Base-by-base conservation (phyloP, 92 coral and sea anemone species). In the Parazoanthus swiftii region DNA sequence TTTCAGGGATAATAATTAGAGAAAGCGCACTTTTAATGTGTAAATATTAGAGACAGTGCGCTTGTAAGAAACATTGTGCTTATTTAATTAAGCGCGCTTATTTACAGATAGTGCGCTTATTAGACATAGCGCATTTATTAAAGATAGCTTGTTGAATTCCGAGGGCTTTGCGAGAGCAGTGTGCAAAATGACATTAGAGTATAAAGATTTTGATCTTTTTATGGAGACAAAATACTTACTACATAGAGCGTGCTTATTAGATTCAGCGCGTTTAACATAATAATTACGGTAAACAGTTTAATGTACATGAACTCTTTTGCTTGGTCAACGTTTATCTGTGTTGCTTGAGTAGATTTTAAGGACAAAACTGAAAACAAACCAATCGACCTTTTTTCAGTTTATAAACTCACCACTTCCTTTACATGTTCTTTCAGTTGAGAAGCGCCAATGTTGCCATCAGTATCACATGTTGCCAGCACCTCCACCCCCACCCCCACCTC, bases 401-500 rank as follows among this genome's bases (percentile, higher is more conserved):
- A 20, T 3, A 63, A 20, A 63, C 70, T 63, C 25, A 63, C 6
- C 15, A 72, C 33, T n/a, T 8, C 36, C 21, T 54, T 11, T 29
- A 50, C 6, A 50, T 37, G 58, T 16, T 81, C 23, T 51, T 81
- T 54, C 85, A 81, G 85, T 58, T 56, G 46, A 54, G 50, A 81
- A 81, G 72, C 85, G 85, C 29, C 73, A 81, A 38, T 81, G 85
- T 50, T 79, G 82, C 20, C 38, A 48, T 54, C 4, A 25, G 18
- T 54, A 54, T 3, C 59, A 54, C 4, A 8, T 23, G 8, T 8
- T 54, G 59, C 70, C 26, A 4, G 67, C 67, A 0, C 71, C 85
- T 38, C n/a, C 73, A 21, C 85, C 73, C 1, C 72, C 85, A 35
- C 85, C 85, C 0, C 85, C 85, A 80, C 73, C 85, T n/a, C 85